These are phyloP conservation scores for Accipiter cooperii DNA, from an alignment of 2,113 vertebrate genomes.

Conservation along the genomic window DNA sequence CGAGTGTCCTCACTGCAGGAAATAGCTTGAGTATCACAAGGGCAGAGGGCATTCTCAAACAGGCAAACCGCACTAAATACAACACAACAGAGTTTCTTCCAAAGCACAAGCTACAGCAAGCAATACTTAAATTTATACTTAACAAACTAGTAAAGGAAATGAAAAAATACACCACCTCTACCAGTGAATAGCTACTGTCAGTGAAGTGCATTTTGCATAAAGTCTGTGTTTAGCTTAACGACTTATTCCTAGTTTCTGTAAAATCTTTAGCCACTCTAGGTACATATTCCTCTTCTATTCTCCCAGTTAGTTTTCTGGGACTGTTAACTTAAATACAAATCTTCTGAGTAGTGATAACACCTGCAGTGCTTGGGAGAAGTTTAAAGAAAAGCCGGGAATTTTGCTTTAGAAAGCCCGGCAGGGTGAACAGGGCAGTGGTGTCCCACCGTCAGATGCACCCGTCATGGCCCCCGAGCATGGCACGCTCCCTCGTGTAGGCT, in stretches of 20 bases:
- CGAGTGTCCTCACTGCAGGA: background rate
- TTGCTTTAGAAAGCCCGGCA: background rate
- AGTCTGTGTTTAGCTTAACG: background rate
- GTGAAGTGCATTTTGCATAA: background rate
- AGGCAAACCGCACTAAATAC: background rate
- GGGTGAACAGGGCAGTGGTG: background rate
- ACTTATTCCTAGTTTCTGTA: background rate
- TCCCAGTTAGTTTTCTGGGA: background rate
- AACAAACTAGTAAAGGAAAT: background rate
- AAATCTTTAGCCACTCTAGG: background rate
- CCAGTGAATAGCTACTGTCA: background rate
- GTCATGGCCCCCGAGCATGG: fast-evolving
- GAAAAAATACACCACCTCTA: background rate
- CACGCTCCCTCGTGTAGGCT: fast-evolving
- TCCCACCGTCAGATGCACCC: background rate
- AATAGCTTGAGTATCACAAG: background rate
- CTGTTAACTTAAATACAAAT: background rate
- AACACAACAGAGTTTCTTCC: background rate
- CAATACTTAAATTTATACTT: background rate
- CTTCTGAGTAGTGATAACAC: background rate
- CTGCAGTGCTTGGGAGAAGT: background rate
- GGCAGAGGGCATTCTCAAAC: background rate
- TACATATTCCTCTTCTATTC: background rate
- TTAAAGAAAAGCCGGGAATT: background rate
- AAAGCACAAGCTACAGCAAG: background rate